A percentile compares a stretch with the other conserved stretches of the same genome.
Evolutionary conservation across 2,797 vertebrate genomes (phyloP).

Genomic region (Muscicapa comitata): DNA sequence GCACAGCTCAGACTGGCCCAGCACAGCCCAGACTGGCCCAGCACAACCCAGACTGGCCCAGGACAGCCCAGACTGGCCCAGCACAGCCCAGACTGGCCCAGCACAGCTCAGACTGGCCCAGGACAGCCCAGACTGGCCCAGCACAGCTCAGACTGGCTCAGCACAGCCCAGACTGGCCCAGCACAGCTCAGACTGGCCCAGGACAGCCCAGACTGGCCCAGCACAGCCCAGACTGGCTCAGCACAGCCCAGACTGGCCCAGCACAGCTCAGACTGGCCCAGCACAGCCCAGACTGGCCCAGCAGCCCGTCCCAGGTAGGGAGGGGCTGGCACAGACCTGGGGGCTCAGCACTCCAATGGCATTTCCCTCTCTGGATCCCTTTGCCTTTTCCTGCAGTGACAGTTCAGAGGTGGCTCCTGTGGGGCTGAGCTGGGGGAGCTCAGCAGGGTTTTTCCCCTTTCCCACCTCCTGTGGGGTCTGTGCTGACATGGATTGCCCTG

Average conservation of each 20-base stretch:
- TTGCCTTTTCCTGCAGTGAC: not conserved
- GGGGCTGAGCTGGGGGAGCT: not conserved
- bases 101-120: too few species aligned
- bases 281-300: not conserved
- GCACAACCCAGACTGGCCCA: too few species aligned
- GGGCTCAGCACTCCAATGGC: not conserved
- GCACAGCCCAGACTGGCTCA: too few species aligned
- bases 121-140: not conserved
- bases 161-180: not conserved
- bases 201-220: not conserved
- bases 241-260: too few species aligned
- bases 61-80: too few species aligned
- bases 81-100: too few species aligned
- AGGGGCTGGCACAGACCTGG: not conserved
- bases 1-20: too few species aligned
- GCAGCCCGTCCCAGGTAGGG: not conserved
- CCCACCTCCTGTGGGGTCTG: not conserved
- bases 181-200: not conserved
- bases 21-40: too few species aligned
- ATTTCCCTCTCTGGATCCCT: not conserved
- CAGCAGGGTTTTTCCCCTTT: not conserved
- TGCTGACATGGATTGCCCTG: not conserved
- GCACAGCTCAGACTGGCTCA: not conserved
- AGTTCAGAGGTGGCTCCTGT: fast-evolving
- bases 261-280: not conserved